Evolutionary conservation across 2,113 vertebrate genomes (phyloP), one percentile per base, ranked within the genome.

Genomic region (Phyllostomus hastatus): DNA sequence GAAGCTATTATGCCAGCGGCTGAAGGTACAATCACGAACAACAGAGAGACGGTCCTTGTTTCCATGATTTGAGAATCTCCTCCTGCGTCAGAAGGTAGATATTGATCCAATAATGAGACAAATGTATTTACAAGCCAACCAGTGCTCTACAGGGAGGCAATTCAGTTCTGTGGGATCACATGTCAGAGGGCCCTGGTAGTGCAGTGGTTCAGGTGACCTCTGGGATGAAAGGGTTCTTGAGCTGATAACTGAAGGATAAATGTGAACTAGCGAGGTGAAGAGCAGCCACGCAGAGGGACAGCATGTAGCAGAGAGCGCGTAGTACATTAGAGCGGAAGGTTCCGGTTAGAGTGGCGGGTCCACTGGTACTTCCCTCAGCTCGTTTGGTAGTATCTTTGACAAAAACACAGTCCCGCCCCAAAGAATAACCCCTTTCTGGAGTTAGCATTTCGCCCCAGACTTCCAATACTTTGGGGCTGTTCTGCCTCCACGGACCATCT

Each of bases 301-400:
- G 35, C 64, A 22, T 20, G 33, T 8, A 59, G 22, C 2, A 33
- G 22, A 26, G 66, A 57, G 54, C 80, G 11, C 1, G 1, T 59
- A 31, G 10, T 17, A 5, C 1, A 6, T 11, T 57, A 33, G 35
- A 28, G 19, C 10, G 19, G 35, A 72, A 79, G 8, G 11, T 67
- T 59, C 52, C 88, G 5, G 33, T 52, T 38, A 64, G 78, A 11
- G 17, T 17, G 7, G 70, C 28, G 15, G 16, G 28, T 50, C 12
- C 8, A 4, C 33, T 1, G 33, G 5, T 17, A 28, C 67, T 54
- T 84, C 15, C 10, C 46, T 95, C 70, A 73, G 78, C 87, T 97
- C 52, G 54, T 92, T 95, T 97, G 59, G 85, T 41, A 48, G 93
- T 86, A 94, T 75, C 46, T 4, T 26, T 75, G 83, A 97, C 95